Conservation (phyloP, 2,888 invertebrate species). For the Aspidapion aeneum region DNA sequence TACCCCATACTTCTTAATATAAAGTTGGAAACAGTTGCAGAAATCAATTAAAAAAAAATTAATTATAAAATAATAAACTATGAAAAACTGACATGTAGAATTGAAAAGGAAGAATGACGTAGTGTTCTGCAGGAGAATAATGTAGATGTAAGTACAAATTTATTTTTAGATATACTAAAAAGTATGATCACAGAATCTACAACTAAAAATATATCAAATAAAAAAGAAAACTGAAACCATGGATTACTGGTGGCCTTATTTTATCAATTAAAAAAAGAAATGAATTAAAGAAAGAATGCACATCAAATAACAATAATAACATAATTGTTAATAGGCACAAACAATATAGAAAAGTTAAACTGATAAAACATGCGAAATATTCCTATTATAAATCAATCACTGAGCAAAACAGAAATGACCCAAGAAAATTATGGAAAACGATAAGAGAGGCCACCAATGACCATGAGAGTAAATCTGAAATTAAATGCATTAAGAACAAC, state of each 20-base stretch:
- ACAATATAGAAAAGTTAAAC: not conserved
- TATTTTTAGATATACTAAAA: not conserved
- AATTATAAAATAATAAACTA: not conserved
- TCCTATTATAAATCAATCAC: not conserved
- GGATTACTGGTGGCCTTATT: not conserved
- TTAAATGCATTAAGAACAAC: not conserved
- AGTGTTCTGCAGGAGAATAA: not conserved
- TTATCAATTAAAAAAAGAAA: not conserved
- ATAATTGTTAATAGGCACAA: not conserved
- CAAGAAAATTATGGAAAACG: not conserved
- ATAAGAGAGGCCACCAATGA: not conserved
- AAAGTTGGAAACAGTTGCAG: not conserved
- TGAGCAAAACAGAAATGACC: not conserved
- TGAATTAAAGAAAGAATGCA: not conserved
- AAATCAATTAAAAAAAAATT: not conserved
- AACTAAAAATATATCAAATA: not conserved
- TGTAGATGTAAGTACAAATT: not conserved
- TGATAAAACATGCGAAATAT: not conserved
- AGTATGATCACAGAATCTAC: not conserved
- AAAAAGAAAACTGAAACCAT: not conserved
- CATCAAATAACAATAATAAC: not conserved
- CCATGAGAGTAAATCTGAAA: not conserved
- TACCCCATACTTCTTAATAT: not conserved
- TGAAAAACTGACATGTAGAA: not conserved
- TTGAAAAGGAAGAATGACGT: not conserved